Evolutionary conservation across 2,888 invertebrate species (phyloP).

Genomic region (Parnassius apollo): DNA sequence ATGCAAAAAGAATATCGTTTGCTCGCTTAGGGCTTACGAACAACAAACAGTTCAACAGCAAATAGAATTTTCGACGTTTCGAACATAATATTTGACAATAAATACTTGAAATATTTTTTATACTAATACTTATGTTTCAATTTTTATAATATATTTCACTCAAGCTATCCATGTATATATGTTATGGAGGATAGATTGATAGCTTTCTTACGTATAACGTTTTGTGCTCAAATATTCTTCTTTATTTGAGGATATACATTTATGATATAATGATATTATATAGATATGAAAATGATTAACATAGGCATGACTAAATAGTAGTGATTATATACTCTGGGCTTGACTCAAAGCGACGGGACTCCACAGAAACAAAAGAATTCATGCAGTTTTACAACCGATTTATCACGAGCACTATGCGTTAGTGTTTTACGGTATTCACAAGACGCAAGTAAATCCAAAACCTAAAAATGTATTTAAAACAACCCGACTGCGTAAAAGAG

Average conservation of each 20-base stretch:
- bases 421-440: too few relatives aligned
- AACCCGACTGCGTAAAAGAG: too few relatives aligned
- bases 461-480: too few relatives aligned
- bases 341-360: not conserved
- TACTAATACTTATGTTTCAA: not conserved
- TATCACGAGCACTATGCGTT: too few relatives aligned
- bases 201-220: constrained; percentile 10
- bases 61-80: constrained; percentile 13
- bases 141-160: not conserved
- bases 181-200: too few relatives aligned
- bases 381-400: too few relatives aligned
- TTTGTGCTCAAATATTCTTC: constrained; percentile 20
- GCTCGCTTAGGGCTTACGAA: not conserved
- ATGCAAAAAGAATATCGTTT: not conserved
- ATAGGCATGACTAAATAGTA: not conserved
- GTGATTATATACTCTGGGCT: not conserved
- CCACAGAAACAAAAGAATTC: not conserved
- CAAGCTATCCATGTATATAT: not conserved
- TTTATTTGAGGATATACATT: constrained; percentile 13
- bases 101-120: not conserved
- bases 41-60: constrained; percentile 13
- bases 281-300: not conserved
- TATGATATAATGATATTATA: not conserved
- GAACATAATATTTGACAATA: not conserved
- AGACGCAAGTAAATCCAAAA: too few relatives aligned